Percentiles rank a stretch among this genome's conserved stretches.
Conservation (phyloP, 2,113 vertebrate species). For the Dascyllus trimaculatus region DNA sequence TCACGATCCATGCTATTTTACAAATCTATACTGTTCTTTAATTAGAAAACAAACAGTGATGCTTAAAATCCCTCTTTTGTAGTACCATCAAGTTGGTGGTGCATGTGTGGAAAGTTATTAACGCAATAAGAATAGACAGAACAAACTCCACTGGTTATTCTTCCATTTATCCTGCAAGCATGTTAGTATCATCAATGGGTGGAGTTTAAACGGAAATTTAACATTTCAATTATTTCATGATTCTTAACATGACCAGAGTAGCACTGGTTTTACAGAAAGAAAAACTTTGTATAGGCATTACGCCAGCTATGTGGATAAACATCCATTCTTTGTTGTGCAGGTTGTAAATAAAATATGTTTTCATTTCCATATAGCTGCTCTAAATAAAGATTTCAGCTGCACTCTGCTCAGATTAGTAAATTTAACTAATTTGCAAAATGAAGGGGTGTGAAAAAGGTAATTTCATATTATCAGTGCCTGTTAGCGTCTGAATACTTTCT, state of each 20-base stretch:
- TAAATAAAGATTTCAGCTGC: slow-evolving; percentile 41
- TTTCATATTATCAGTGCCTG: slow-evolving; percentile 24
- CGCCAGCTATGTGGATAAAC: slow-evolving; percentile 11
- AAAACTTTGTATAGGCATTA: slow-evolving; percentile 3
- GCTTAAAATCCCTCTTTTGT: slow-evolving; percentile 89
- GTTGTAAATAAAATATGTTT: slow-evolving; percentile 41
- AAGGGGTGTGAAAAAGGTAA: neutral
- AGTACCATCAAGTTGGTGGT: slow-evolving; percentile 93
- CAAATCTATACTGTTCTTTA: slow-evolving; percentile 91
- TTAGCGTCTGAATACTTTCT: slow-evolving; percentile 18
- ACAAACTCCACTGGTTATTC: slow-evolving; percentile 85
- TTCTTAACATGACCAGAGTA: neutral
- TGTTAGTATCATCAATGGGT: slow-evolving; percentile 72
- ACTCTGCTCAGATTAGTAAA: slow-evolving; percentile 18
- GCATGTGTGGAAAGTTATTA: slow-evolving; percentile 94
- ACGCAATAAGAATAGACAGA: slow-evolving; percentile 85
- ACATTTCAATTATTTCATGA: slow-evolving; percentile 15
- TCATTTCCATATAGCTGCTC: slow-evolving; percentile 20
- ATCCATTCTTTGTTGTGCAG: slow-evolving; percentile 12
- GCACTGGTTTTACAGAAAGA: slow-evolving; percentile 12
- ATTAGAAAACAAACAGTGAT: slow-evolving; percentile 89
- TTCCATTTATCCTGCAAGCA: slow-evolving; percentile 16
- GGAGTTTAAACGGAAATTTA: slow-evolving; percentile 84
- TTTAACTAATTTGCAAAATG: slow-evolving; percentile 19
- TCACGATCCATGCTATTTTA: slow-evolving; percentile 79